Base-by-base conservation (phyloP, 1,140 invertebrate genomes). In the Caenorhabditis tropicalis region DNA sequence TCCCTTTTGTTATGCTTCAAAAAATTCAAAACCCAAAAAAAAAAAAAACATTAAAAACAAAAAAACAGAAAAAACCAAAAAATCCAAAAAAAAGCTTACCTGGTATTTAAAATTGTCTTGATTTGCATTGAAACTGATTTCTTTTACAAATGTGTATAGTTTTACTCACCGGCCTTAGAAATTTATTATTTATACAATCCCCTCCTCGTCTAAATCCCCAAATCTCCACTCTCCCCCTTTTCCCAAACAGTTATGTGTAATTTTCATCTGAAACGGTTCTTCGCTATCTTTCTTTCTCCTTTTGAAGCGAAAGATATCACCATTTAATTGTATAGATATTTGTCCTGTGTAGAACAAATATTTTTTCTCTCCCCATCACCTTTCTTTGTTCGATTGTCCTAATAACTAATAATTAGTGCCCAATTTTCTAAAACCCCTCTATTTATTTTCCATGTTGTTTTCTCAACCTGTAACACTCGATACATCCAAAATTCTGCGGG, bases 91-190 rank as follows among this genome's bases (percentile, higher is more conserved):
- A 74, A 74, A 19, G 33, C 16, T 56, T 7, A n/a, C 4, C 24
- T 74, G 65, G 65, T 74, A 74, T 74, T 46, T 43, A 74, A 74
- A 74, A 74, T 74, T 74, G 65, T 21, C 5, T 74, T 36, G 58
- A 33, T 27, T 15, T 74, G 36, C 36, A n/a, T 74, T 74, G 65
- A 74, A 74, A n/a, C 65, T 74, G 65, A 74, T 74, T 74, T 74
- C 58, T 65, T 46, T 74, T 27, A 74, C 33, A 21, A 74, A 74
- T 74, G 19, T 74, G 65, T 74, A 74, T 74, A 74, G 65, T 81
- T 53, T 81, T 39, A 53, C 36, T 27, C 21, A 12, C 51, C 51
- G 53, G 51, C 4, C 16, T 24, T 24, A 21, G 36, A 81, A 53
- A 56, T 16, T 21, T 21, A n/a, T n/a, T n/a, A n/a, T n/a, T n/a